phyloP scores from a whole-genome alignment of 1,140 invertebrate genomes.

The Microplitis demolitor region DNA sequence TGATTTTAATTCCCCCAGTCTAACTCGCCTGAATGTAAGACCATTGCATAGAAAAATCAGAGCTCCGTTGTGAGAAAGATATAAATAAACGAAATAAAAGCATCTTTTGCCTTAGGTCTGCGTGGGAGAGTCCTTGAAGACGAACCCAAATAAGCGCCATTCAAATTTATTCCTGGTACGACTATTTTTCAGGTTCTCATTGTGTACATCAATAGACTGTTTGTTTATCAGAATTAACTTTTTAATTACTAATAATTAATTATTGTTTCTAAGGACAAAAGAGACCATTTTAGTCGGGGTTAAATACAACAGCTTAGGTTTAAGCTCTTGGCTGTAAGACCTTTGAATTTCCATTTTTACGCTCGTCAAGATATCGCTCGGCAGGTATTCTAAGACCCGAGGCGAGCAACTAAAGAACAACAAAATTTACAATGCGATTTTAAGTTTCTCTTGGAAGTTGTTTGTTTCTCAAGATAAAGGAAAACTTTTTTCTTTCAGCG shows the following conservation, averaged over 20 bases:
- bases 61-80: constrained; percentile 28
- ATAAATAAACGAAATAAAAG: constrained; percentile 24
- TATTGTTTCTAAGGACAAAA: too few relatives aligned
- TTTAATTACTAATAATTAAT: neutral
- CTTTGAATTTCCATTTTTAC: too few relatives aligned
- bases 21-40: constrained; percentile 4
- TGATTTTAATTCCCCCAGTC: constrained; percentile 16
- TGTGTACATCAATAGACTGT: neutral
- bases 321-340: too few relatives aligned
- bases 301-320: too few relatives aligned
- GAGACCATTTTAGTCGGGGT: too few relatives aligned
- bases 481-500: too few relatives aligned
- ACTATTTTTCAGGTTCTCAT: constrained; percentile 24
- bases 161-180: constrained; percentile 41
- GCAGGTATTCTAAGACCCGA: too few relatives aligned
- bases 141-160: constrained; percentile 32
- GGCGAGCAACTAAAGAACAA: too few relatives aligned
- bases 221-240: neutral
- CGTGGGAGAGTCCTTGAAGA: constrained; percentile 46
- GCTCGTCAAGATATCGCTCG: too few relatives aligned
- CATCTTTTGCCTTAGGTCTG: constrained; percentile 26
- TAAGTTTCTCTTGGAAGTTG: too few relatives aligned
- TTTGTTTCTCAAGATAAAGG: too few relatives aligned
- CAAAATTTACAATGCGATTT: too few relatives aligned
- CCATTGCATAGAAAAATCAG: constrained; percentile 36